These are phyloP conservation scores for Tachina grossa DNA, from an alignment of 2,888 invertebrate species.

Conservation along the genomic window DNA sequence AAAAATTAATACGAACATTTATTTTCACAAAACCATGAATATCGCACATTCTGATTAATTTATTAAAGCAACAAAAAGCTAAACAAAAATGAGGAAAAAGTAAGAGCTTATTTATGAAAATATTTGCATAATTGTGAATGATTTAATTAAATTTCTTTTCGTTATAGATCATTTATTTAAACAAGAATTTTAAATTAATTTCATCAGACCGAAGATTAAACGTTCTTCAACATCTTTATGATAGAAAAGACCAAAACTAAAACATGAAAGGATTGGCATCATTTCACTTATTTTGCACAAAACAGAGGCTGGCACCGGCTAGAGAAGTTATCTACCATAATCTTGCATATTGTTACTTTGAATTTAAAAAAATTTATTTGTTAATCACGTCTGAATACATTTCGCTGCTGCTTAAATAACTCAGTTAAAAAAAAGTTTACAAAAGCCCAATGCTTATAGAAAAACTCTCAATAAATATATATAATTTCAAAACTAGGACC, in stretches of 20 bases:
- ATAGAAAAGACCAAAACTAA: neutral
- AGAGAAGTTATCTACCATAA: neutral
- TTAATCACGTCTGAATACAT: too few species aligned
- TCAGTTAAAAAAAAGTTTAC: too few species aligned
- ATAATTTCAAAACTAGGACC: too few species aligned
- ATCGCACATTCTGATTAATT: conserved; percentile 44
- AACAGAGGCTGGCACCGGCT: neutral
- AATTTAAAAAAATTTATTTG: too few species aligned
- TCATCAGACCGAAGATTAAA: conserved; percentile 80
- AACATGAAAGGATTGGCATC: conserved; percentile 62
- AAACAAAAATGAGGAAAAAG: conserved; percentile 24
- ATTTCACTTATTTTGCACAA: conserved; percentile 5
- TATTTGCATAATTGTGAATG: conserved; percentile 68
- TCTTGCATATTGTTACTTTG: too few species aligned
- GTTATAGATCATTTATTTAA: conserved; percentile 76
- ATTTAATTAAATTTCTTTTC: conserved; percentile 77
- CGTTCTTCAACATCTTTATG: conserved; percentile 66
- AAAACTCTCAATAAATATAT: too few species aligned
- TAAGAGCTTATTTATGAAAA: conserved; percentile 30
- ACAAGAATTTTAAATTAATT: conserved; percentile 80
- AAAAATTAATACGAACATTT: conserved; percentile 66
- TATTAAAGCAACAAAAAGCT: neutral
- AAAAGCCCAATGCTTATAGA: too few species aligned
- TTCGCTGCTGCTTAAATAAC: too few species aligned
- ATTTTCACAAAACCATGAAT: conserved; percentile 67